phyloP scores from a whole-genome alignment of 2,888 invertebrate genomes.

The Epirrita christyi region DNA sequence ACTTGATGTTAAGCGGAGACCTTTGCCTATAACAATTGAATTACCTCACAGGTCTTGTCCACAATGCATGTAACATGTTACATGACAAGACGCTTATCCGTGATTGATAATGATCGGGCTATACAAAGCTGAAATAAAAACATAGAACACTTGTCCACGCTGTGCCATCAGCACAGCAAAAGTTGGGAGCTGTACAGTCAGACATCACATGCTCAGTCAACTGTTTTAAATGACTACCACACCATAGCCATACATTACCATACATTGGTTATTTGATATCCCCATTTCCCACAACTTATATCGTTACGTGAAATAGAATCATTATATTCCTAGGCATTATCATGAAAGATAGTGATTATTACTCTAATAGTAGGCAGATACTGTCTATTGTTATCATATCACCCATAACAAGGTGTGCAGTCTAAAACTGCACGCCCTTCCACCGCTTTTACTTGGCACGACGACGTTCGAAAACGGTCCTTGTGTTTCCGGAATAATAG shows the following conservation, averaged over 20 bases:
- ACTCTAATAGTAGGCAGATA: constrained; percentile 1
- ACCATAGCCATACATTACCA: neutral
- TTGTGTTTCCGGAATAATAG: too few species aligned
- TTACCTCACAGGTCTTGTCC: too few species aligned
- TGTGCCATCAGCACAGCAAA: neutral
- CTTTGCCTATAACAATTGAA: too few species aligned
- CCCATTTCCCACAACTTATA: neutral
- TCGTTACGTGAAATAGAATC: neutral
- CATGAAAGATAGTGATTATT: constrained; percentile 10
- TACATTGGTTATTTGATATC: constrained; percentile 6
- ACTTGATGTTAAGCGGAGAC: too few species aligned
- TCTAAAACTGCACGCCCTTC: too few species aligned
- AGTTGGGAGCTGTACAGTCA: neutral
- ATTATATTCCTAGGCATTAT: constrained; percentile 4
- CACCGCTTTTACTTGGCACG: too few species aligned
- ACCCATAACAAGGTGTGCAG: constrained; percentile 9
- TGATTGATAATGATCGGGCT: neutral
- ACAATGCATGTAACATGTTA: too few species aligned
- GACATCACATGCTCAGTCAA: neutral
- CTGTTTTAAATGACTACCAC: neutral
- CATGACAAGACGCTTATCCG: neutral
- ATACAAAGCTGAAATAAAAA: neutral
- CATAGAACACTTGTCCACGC: neutral
- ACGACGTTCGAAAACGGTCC: too few species aligned
- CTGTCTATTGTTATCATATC: constrained; percentile 2